Base-by-base conservation (phyloP, 2,888 invertebrate species). In the Meta bourneti region DNA sequence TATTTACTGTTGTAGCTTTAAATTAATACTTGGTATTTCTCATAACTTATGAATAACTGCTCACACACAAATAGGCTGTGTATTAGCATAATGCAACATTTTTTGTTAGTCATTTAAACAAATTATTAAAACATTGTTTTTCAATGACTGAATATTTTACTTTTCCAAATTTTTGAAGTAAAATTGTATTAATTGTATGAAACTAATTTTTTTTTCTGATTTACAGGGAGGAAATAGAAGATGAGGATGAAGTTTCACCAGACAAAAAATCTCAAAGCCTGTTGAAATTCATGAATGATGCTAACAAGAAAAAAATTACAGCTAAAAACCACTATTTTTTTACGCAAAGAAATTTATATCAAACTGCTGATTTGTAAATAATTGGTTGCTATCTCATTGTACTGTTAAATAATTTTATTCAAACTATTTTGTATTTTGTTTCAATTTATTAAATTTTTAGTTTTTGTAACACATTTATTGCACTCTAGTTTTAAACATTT, bases 211-310 rank as follows among this genome's bases (percentile, higher is more conserved):
- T 4, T 34, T 34, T 34, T 34, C 34, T 34, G 34, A 34, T 34
- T 34, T 34, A 34, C 34, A 34, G 34, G 34, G 34, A 34, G 34
- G 34, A 34, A 34, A 34, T 34, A 34, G 93, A 93, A 90, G 93
- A 93, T 51, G 93, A 93, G 0, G 93, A 93, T 11, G 93, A 93
- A 48, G 89, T 90, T 20, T 52, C 71, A 7, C 87, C 92, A 16
- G n/a, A 77, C n/a, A 89, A 83, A 7, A 69, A 82, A 5, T 81
- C 88, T 20, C 80, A 84, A 74, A 90, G 81, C 19, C 71, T 86
- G n/a, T 77, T 83, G 70, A 92, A 80, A 19, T 93, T 93, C 88
- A 75, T 93, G 20, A 87, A 80, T 11, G 77, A 79, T 34, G 34
- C 78, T 7, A 16, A 20, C 11, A 93, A 90, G 19, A 88, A 70